Evolutionary conservation across 35 echinoderm and acorn worm species (phyloP).

Genomic region (Heliocidaris tuberculata): DNA sequence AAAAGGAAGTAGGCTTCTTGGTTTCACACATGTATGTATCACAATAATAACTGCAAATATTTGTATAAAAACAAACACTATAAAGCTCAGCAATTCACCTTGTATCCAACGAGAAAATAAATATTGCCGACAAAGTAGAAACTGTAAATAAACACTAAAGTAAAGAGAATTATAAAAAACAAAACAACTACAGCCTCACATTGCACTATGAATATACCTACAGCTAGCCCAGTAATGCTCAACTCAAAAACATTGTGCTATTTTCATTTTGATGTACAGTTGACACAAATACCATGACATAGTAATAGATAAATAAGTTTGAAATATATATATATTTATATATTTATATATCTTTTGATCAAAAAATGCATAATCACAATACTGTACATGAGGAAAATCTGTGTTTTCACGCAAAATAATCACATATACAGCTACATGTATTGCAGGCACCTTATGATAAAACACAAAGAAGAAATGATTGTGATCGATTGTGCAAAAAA

Average conservation of each 20-base stretch:
- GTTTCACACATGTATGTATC: neutral
- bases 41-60: neutral
- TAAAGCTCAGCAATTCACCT: neutral
- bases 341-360: slow-evolving; percentile 38
- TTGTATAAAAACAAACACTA: neutral
- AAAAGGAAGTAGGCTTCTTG: neutral
- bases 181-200: slow-evolving; percentile 23
- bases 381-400: slow-evolving; percentile 31
- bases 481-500: neutral
- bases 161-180: neutral
- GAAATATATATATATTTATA: slow-evolving; percentile 30
- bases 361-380: slow-evolving; percentile 38
- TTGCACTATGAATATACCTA: slow-evolving; percentile 23
- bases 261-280: neutral
- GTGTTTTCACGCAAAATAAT: neutral
- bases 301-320: slow-evolving; percentile 32
- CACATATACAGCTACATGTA: slow-evolving; percentile 34
- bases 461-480: neutral
- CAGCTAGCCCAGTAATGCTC: neutral
- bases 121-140: neutral
- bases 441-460: slow-evolving; percentile 39
- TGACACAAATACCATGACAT: neutral
- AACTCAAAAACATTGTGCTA: neutral
- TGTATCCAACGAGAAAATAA: neutral
- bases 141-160: neutral